Conservation (phyloP, 2,888 invertebrate species). For the Flexamia atlantica region DNA sequence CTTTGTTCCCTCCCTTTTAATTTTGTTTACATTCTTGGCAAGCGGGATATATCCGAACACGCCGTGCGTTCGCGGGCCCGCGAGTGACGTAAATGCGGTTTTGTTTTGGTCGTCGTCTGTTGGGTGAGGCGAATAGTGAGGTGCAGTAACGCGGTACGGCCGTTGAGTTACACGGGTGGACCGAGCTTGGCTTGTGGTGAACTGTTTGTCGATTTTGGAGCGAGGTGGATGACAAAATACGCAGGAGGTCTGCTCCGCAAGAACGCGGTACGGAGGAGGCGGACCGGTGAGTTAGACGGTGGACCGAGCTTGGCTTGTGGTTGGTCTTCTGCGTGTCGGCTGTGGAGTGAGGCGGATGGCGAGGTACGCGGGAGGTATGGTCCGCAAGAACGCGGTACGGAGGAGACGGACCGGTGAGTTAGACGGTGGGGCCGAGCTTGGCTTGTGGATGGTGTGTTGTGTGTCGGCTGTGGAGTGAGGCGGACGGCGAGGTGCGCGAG, state of each 20-base stretch:
- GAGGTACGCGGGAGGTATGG: no score
- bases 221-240: not conserved
- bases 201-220: no score
- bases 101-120: not conserved
- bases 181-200: no score
- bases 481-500: no score
- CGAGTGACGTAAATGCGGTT: constrained; percentile 12
- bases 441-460: no score
- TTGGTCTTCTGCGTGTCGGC: not conserved
- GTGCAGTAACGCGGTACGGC: not conserved
- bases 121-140: no score
- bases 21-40: constrained; percentile 38
- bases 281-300: not conserved
- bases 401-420: no score
- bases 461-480: no score
- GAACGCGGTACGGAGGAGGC: constrained; percentile 6
- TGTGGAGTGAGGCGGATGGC: no score
- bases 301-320: not conserved
- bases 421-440: no score
- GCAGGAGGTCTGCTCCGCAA: not conserved
- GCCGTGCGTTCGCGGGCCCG: not conserved
- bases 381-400: no score
- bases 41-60: not conserved
- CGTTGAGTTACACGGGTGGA: no score
- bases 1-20: constrained; percentile 8